Base-by-base conservation (phyloP, 2,797 vertebrate genomes). In the Gobio occitaniae region DNA sequence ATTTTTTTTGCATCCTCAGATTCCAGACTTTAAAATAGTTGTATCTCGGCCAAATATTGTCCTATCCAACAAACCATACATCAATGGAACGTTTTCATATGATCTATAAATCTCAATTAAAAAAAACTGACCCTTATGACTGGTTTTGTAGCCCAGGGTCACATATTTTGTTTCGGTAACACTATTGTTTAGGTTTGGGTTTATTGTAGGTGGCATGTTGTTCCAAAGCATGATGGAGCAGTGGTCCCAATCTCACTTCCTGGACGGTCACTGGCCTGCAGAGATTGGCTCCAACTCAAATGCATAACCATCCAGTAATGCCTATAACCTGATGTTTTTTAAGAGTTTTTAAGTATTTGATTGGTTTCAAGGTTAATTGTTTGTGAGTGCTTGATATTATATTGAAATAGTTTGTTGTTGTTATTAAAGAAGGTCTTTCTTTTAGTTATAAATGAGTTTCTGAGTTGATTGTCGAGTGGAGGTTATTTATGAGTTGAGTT, bases 401-500 rank as follows among this genome's bases (percentile, higher is more conserved):
- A 48, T 25, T 25, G n/a, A 12, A 25, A 61, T 25, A n/a, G 11
- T 10, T 11, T 32, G 32, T 32, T 32, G 32, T n/a, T 59, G 21
- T 15, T 32, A 3, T 65, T 32, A 6, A 65, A 61, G 1, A 25
- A 25, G n/a, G n/a, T 25, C 11, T 25, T 61, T 61, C 11, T 25
- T 25, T 13, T 61, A 61, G n/a, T 25, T 61, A 65, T 29, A 48
- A 79, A 48, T 78, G 25, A 29, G 61, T 68, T 80, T 48, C n/a
- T 6, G 38, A 82, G 69, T 36, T 80, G 78, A 52, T 79, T 80
- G 29, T 65, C 2, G 15, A 65, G 59, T 47, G 8, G 21, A 78
- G 41, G 59, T 17, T 78, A 25, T 63, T 61, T 63, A 19, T 78
- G 56, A 78, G 56, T 63, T 21, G 44, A 48, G 16, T 65, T 77